Base-by-base conservation (phyloP, 2,113 vertebrate species). In the Hypanus sabinus region DNA sequence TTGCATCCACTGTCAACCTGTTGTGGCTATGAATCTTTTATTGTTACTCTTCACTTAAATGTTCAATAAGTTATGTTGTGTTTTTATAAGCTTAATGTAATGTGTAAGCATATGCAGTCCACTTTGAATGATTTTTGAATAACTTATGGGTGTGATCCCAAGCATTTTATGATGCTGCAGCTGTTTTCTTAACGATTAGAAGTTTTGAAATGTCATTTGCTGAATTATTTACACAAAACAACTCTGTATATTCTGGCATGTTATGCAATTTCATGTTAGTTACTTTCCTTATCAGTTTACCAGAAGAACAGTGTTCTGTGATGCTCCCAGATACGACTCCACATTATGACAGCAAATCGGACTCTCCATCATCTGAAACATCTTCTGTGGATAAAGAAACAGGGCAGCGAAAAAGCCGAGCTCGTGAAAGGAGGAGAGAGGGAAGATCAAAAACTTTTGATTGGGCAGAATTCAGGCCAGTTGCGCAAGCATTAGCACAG, bases 401-500 rank as follows among this genome's bases (percentile, higher is more conserved):
- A 0, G 96, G 96, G 7, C 65, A 95, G 71, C 94, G 94, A 57
- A 97, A 96, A 95, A 97, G 97, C 94, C 94, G 97, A 4, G 97
- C 96, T 0, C 95, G 96, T 0, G 97, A 97, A n/a, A 96, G 97
- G 10, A 94, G 97, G 65, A 95, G 97, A 76, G 97, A 97, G 71
- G 97, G 97, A 11, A 96, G 97, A 24, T 97, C 97, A 0, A 97
- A 97, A 95, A 97, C 97, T 0, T 97, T 97, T 0, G 97, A 97
- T 95, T 97, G 97, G 97, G 97, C 97, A 0, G 97, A 97, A 96
- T 97, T 97, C 95, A 95, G 97, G 46, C 97, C 97, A 36, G 97
- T 97, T 9, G 97, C 97, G 46, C 97, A 97, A 96, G 97, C 96
- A 24, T 94, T 97, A 94, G 97, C 97, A 16, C 97, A 97, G 96